These are phyloP conservation scores for Morone saxatilis DNA, from an alignment of 2,113 vertebrate genomes.

Conservation along the genomic window DNA sequence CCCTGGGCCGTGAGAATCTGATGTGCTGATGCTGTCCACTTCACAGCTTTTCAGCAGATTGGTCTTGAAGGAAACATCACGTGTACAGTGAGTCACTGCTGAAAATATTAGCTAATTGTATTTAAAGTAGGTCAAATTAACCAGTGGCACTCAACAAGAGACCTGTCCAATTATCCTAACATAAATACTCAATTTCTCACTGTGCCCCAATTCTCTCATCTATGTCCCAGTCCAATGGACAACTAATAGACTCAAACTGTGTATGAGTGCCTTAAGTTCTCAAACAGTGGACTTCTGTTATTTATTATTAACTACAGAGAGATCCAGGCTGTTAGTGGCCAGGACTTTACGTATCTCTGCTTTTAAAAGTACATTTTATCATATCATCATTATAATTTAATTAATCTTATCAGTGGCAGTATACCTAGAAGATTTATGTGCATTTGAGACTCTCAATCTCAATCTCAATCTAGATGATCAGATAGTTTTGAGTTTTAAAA, in stretches of 20 bases:
- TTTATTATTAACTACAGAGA: not conserved
- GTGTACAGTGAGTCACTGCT: not conserved
- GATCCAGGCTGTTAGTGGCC: not conserved
- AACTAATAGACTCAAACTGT: not conserved
- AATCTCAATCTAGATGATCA: not conserved
- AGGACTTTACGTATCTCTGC: too few relatives aligned
- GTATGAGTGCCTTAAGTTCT: not conserved
- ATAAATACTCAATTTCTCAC: not conserved
- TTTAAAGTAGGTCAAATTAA: not conserved
- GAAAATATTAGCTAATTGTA: not conserved
- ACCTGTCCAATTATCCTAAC: not conserved
- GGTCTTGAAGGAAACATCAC: not conserved
- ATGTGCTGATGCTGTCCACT: not conserved
- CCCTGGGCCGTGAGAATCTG: not conserved
- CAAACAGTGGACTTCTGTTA: not conserved
- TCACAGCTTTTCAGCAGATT: not conserved
- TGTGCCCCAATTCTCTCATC: not conserved
- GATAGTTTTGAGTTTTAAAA: not conserved
- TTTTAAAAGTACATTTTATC: not conserved
- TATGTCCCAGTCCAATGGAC: not conserved
- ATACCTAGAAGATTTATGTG: not conserved
- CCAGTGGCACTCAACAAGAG: too few relatives aligned
- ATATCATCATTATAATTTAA: too few relatives aligned
- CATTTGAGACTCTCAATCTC: not conserved
- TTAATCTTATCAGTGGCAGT: not conserved